phyloP scores from a whole-genome alignment of 2,113 vertebrate species.

The Serinus canaria region DNA sequence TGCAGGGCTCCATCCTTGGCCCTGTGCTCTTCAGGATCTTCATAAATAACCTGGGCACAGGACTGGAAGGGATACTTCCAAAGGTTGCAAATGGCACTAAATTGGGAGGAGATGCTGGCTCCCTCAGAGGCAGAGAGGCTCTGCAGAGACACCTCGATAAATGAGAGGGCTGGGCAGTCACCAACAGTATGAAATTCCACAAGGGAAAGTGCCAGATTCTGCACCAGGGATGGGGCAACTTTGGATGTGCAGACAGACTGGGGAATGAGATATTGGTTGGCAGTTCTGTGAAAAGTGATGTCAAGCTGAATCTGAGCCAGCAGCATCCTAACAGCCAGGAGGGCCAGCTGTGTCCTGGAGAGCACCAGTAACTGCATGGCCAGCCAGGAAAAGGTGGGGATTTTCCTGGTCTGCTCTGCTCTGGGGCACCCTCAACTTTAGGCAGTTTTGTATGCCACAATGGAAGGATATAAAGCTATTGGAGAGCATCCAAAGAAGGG shows the following conservation, averaged over 20 bases:
- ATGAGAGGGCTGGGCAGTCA: background rate
- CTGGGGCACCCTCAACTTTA: rapidly evolving
- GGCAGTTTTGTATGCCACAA: background rate
- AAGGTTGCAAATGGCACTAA: background rate
- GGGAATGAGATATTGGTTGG: background rate
- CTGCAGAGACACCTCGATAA: rapidly evolving
- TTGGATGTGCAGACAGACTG: rapidly evolving
- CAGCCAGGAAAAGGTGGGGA: rapidly evolving
- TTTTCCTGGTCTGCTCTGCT: rapidly evolving
- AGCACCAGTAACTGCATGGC: rapidly evolving
- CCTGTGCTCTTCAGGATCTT: background rate
- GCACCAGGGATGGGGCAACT: background rate
- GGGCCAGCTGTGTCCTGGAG: rapidly evolving
- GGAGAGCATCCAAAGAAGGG: background rate
- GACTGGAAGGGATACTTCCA: background rate
- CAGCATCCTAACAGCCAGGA: background rate
- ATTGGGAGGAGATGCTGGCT: background rate
- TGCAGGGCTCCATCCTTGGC: background rate
- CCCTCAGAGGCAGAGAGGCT: no score
- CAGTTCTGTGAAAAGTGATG: background rate
- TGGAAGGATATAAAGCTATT: background rate
- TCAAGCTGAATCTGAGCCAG: rapidly evolving
- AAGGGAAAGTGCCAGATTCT: rapidly evolving
- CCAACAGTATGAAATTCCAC: background rate
- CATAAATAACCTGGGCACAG: rapidly evolving